Evolutionary conservation across 2,113 vertebrate genomes (phyloP), one percentile per base, ranked within the genome.

Genomic region (Ondatra zibethicus): DNA sequence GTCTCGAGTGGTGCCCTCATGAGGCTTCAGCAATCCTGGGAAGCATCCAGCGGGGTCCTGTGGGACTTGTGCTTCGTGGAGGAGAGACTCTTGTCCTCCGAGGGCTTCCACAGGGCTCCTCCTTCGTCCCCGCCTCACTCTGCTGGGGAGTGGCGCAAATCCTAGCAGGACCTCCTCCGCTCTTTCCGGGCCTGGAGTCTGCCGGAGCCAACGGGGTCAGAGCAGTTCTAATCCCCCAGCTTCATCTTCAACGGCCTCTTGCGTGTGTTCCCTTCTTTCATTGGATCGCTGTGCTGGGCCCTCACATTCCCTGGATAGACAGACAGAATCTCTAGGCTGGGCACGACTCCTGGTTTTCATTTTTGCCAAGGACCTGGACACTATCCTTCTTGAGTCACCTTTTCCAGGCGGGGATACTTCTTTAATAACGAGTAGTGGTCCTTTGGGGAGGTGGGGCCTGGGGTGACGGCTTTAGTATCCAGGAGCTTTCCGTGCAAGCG

Each of bases 11-110:
- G 0, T 12, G 23, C 19, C 55, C 36, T 65, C 42, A 7, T 2
- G 42, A 68, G 75, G n/a, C 61, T 50, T 81, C 7, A 3, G 58
- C 36, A 33, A 17, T 84, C 66, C n/a, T n/a, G 0, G 61, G 50
- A n/a, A 55, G 50, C 78, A 55, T 7, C 1, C 0, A 3, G 4
- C 1, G 16, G 0, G 3, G 12, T 47, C 65, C 61, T 10, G 1
- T 2, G 42, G 45, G 36, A 1, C 21, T 7, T 7, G n/a, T 0
- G 52, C n/a, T 52, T 33, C 55, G 39, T 47, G 27, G 75, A 61
- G 63, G 92, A 78, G 65, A 21, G 23, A 9, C 66, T 21, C 87
- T 31, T 33, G 33, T 10, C 47, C 23, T 88, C 31, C 19, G 2
- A 17, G 39, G 11, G 29, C 33, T 31, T 33, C 68, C 23, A 29